Evolutionary conservation across 1,140 invertebrate species (phyloP), one percentile per base, ranked within the genome.

Genomic region (Melitaea cinxia): DNA sequence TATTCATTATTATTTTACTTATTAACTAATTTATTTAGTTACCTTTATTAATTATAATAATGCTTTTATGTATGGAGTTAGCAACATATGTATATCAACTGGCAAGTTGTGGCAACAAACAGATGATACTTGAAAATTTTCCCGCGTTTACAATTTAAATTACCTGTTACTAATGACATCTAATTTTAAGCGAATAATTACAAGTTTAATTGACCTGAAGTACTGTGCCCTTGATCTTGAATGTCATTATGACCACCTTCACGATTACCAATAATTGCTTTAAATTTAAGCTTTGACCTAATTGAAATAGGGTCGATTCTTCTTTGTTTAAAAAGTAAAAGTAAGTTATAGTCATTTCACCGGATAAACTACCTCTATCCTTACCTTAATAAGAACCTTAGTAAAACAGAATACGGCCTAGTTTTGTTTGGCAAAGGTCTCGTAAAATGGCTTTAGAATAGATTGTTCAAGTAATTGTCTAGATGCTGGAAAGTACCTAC

Each of bases 211-310:
- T 60, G 57, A 60, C 26, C 21, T 67, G n/a, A 33, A 54, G 35
- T 50, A 47, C 53, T 49, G 47, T 67, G 61, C 50, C 76, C 74
- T 77, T 78, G 74, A 75, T 78, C 72, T 77, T 77, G 74, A 70
- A 69, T 63, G 59, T 50, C 56, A 69, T 64, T 58, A 69, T 54
- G 45, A 33, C 30, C 12, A 10, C 73, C 54, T 73, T 71, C 70
- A 70, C 66, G 67, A 67, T 62, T 56, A 53, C 3, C n/a, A 7
- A 30, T 5, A 24, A n/a, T 21, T 15, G 9, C 10, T 26, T 57
- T 23, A 49, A 65, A 54, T 17, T 52, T 35, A 26, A 62, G 69
- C 58, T 5, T 35, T 52, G 24, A 9, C 0, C 5, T 12, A 39
- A 68, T 54, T 14, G 1, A 0, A 0, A 35, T 54, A 68, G 45